Evolutionary conservation across 2,113 vertebrate genomes (phyloP).

Genomic region (Myotis davidii): DNA sequence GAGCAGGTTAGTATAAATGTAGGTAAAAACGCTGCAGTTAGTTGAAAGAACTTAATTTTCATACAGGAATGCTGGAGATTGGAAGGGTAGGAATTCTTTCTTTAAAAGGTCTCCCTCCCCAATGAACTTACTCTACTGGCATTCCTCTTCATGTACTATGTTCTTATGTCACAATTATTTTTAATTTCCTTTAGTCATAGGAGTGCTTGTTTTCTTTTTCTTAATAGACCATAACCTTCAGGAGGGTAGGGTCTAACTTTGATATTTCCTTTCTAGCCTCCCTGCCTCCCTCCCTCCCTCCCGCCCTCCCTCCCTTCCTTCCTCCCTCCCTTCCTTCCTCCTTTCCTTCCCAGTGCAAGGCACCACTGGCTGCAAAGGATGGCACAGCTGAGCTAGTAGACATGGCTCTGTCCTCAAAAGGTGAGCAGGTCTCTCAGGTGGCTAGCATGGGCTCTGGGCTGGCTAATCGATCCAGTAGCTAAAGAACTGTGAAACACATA

Average conservation of each 20-base stretch:
- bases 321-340: not conserved
- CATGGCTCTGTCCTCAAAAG: not conserved
- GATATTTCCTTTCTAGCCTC: not conserved
- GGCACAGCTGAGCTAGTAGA: not conserved
- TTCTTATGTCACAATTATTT: not conserved
- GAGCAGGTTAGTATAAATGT: not conserved
- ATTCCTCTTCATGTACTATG: not conserved
- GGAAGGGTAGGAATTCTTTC: not conserved
- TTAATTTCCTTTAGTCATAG: not conserved
- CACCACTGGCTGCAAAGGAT: too few relatives aligned
- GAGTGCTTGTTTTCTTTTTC: not conserved
- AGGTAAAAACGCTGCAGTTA: not conserved
- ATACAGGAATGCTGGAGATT: not conserved
- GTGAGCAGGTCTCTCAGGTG: not conserved
- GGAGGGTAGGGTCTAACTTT: not conserved
- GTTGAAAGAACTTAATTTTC: conserved; percentile 16
- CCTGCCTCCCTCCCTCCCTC: too few relatives aligned
- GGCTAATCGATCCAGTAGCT: not conserved
- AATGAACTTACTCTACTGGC: not conserved
- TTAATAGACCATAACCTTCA: not conserved
- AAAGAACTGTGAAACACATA: not conserved
- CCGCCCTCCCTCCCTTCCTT: not conserved
- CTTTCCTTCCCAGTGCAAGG: not conserved
- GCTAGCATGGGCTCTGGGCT: not conserved
- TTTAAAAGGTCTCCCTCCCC: not conserved